Base-by-base conservation (phyloP, 2,113 vertebrate genomes). In the Eubucco bourcierii region DNA sequence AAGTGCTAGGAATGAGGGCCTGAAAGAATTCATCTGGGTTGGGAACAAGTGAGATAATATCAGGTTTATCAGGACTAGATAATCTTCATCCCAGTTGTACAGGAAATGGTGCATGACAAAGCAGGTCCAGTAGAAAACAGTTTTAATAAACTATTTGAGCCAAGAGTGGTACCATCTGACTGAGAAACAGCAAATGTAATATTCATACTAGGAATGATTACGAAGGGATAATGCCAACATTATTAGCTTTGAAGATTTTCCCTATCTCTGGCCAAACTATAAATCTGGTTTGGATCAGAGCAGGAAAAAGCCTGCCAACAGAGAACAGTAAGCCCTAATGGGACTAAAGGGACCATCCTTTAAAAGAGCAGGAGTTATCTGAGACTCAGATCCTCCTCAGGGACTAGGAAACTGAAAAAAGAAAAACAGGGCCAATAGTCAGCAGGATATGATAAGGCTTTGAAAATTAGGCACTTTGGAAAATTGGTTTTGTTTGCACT, bases 221-320 rank as follows among this genome's bases (percentile, higher is more conserved):
- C 31, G 86, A 73, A 84, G 34, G 80, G 83, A 76, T 81, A 82
- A 88, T 94, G 86, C 77, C 90, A 95, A 59, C 63, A 70, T 70
- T 76, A 59, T 94, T 66, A 93, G n/a, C 83, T 95, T 90, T 90
- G 90, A 91, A 94, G 67, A 66, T 80, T 94, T 94, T 86, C 24
- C 59, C 66, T 37, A 0, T 59, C 39, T 87, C 74, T 79, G n/a
- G 86, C 92, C 84, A 94, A 79, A 75, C 46, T 60, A 75, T 41
- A 81, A 91, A 90, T 88, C 88, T 88, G 66, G 7, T 84, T 94
- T 92, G 80, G 92, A 88, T 21, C 50, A 79, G n/a, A 46, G 12
- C 0, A 68, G 39, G 39, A 72, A 56, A 88, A 88, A 60, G 23
- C 44, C 34, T 81, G 88, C 88, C 86, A 93, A 67, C 27, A 81